Conservation (phyloP, 1,140 invertebrate species). For the Cyrtorhinus lividipennis region DNA sequence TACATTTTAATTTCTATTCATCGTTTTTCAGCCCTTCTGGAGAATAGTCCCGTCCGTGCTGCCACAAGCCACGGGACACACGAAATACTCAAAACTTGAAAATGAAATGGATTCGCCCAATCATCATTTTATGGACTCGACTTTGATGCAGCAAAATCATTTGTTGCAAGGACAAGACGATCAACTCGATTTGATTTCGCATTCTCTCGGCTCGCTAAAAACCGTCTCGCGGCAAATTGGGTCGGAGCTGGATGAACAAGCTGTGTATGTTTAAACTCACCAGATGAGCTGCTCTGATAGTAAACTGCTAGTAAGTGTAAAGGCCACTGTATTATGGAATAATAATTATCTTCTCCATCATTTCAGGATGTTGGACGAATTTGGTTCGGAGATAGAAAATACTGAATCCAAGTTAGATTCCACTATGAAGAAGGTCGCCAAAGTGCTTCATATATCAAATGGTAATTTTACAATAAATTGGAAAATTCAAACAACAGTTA, state of each 20-base stretch:
- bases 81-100: constrained; percentile 77
- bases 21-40: constrained; percentile 37
- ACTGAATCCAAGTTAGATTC: constrained; percentile 84
- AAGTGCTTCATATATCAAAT: constrained; percentile 90
- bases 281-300: not conserved
- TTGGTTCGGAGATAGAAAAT: constrained; percentile 81
- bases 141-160: constrained; percentile 54
- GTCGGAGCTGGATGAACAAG: constrained; percentile 80
- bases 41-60: constrained; percentile 38
- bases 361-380: constrained; percentile 87
- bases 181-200: constrained; percentile 71
- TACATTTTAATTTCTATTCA: not conserved
- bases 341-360: too few relatives aligned
- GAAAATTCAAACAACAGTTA: constrained; percentile 5
- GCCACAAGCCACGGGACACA: constrained; percentile 49
- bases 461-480: constrained; percentile 43
- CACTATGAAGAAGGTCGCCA: constrained; percentile 92
- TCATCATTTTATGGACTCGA: constrained; percentile 48
- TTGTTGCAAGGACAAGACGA: constrained; percentile 74
- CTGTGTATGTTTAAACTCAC: constrained; percentile 62
- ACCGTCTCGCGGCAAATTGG: constrained; percentile 83
- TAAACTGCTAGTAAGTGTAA: too few relatives aligned
- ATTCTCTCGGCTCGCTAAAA: constrained; percentile 74
- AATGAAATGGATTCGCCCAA: constrained; percentile 72
- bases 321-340: too few relatives aligned